Evolutionary conservation across 2,113 vertebrate species (phyloP).

Genomic region (Albula goreensis): DNA sequence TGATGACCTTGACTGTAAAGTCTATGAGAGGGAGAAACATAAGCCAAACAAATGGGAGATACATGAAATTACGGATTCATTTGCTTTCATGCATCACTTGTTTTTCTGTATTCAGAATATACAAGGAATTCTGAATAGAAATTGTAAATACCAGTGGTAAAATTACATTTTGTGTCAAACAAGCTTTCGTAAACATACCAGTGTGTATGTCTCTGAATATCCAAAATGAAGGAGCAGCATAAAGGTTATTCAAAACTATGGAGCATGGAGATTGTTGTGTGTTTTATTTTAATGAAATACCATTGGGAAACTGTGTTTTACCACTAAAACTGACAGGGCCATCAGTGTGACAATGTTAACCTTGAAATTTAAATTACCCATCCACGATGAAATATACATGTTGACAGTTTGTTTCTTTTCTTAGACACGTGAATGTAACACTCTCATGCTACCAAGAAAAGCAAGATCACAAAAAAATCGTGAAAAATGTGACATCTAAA

Average conservation of each 20-base stretch:
- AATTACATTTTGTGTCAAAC: neutral
- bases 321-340: neutral
- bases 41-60: too few species aligned
- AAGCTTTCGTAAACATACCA: neutral
- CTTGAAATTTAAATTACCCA: neutral
- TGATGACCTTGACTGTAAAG: neutral
- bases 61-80: too few species aligned
- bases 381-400: neutral
- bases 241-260: too few species aligned
- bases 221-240: neutral
- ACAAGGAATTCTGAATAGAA: too few species aligned
- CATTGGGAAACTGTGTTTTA: neutral
- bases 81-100: too few species aligned
- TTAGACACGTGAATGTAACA: neutral
- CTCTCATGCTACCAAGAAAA: neutral
- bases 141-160: neutral
- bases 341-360: neutral
- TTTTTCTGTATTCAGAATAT: too few species aligned
- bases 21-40: neutral
- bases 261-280: neutral
- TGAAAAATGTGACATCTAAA: neutral
- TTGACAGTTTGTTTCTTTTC: neutral
- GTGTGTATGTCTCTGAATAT: neutral
- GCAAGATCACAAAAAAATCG: neutral
- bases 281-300: neutral